Evolutionary conservation across 2,888 invertebrate genomes (phyloP).

Genomic region (Prosapia bicincta): DNA sequence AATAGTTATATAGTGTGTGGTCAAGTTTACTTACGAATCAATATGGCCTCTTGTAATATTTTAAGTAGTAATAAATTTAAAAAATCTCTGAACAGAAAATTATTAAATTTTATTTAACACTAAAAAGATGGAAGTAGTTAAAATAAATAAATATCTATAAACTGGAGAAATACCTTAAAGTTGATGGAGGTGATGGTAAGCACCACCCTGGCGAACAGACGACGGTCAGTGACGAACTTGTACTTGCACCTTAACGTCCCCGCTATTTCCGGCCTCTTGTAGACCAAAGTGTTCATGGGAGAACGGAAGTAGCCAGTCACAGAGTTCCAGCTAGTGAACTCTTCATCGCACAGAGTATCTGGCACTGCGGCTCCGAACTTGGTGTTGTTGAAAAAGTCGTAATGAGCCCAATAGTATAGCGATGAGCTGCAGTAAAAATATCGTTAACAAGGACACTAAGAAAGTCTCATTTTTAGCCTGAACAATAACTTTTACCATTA

Average conservation of each 20-base stretch:
- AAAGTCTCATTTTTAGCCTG: too few relatives aligned
- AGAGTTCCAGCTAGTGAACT: slow-evolving; percentile 81
- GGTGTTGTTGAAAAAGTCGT: slow-evolving; percentile 90
- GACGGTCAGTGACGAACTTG: slow-evolving; percentile 76
- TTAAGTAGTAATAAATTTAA: too few relatives aligned
- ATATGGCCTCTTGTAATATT: too few relatives aligned
- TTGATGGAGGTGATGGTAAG: slow-evolving; percentile 73
- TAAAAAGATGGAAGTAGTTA: too few relatives aligned
- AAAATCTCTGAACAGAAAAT: too few relatives aligned
- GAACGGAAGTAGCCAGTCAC: slow-evolving; percentile 73
- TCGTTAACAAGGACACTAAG: too few relatives aligned
- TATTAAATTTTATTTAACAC: too few relatives aligned
- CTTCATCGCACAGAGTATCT: slow-evolving; percentile 81
- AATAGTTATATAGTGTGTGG: too few relatives aligned
- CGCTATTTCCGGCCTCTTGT: slow-evolving; percentile 65
- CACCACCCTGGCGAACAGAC: slow-evolving; percentile 77
- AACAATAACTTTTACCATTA: too few relatives aligned
- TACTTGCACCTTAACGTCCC: slow-evolving; percentile 74
- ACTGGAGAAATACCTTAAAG: slow-evolving; percentile 76
- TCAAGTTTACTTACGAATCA: too few relatives aligned
- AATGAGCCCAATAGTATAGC: slow-evolving; percentile 91
- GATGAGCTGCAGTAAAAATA: too few relatives aligned
- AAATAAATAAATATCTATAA: too few relatives aligned
- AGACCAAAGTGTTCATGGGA: slow-evolving; percentile 82
- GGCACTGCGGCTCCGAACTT: slow-evolving; percentile 78